Evolutionary conservation across 2,888 invertebrate species (phyloP).

Genomic region (Himalopsyche anomala): DNA sequence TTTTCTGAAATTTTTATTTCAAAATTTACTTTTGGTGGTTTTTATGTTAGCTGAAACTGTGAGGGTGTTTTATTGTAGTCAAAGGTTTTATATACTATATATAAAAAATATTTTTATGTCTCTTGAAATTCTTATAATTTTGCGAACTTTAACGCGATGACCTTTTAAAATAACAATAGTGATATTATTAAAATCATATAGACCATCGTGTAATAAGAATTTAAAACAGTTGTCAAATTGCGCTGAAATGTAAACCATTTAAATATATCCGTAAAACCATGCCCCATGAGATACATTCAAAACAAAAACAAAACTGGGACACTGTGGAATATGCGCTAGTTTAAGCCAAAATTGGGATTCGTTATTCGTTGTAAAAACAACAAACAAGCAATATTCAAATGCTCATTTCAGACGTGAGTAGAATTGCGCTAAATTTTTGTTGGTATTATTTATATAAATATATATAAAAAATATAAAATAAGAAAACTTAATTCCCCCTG

Average conservation of each 20-base stretch:
- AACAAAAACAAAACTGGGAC: slow-evolving; percentile 9
- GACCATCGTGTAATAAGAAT: neutral
- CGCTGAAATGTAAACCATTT: neutral
- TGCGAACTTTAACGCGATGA: too few relatives aligned
- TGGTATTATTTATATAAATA: neutral
- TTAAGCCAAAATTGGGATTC: slow-evolving; percentile 4
- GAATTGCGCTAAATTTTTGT: slow-evolving; percentile 24
- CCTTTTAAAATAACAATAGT: too few relatives aligned
- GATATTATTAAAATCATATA: too few relatives aligned
- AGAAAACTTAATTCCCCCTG: slow-evolving; percentile 26
- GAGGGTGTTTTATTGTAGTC: too few relatives aligned
- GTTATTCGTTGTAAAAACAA: slow-evolving; percentile 34
- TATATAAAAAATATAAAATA: slow-evolving; percentile 17
- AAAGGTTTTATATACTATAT: too few relatives aligned
- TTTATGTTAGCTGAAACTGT: too few relatives aligned
- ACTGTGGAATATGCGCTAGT: neutral
- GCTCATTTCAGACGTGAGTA: slow-evolving; percentile 13
- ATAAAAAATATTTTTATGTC: too few relatives aligned
- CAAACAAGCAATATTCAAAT: slow-evolving; percentile 34
- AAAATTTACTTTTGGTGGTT: neutral
- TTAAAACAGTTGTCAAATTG: neutral
- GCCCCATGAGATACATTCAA: neutral
- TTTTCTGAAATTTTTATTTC: neutral
- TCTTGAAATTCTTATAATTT: too few relatives aligned
- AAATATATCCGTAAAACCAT: neutral